A percentile compares a stretch with the other conserved stretches of the same genome.
Conservation (phyloP, 2,113 vertebrate genomes). For the Calypte anna region DNA sequence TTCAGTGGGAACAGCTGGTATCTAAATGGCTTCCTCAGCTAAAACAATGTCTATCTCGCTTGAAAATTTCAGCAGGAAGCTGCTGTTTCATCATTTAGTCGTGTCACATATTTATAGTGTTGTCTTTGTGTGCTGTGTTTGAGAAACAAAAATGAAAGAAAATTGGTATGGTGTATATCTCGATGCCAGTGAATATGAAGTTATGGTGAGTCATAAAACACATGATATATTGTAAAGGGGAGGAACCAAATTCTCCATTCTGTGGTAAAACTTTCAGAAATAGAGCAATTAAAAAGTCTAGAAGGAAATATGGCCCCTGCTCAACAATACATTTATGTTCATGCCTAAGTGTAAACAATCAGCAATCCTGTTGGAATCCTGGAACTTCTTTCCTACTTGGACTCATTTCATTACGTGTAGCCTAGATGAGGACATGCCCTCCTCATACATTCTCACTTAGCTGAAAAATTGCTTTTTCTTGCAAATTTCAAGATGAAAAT, state of each 20-base stretch:
- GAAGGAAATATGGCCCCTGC: background rate
- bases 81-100: constrained; percentile 73
- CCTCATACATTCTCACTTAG: background rate
- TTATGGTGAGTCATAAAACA: constrained; percentile 62
- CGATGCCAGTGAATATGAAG: constrained; percentile 45
- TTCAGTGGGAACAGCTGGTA: constrained; percentile 76
- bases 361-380: background rate
- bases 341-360: background rate
- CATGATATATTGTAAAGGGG: background rate
- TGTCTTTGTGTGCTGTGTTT: constrained; percentile 72
- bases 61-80: constrained; percentile 76
- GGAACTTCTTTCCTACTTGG: background rate
- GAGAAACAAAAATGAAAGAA: constrained; percentile 73
- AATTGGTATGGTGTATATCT: constrained; percentile 64
- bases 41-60: constrained; percentile 69
- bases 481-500: background rate
- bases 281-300: constrained; percentile 32
- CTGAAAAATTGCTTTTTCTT: background rate
- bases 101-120: constrained; percentile 77
- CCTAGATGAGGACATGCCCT: background rate
- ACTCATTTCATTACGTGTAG: rapidly evolving
- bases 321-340: background rate
- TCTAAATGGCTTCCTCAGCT: constrained; percentile 74
- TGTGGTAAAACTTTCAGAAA: constrained; percentile 30
- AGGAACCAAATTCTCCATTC: background rate